Conservation (phyloP, 2,797 vertebrate species). For the Thalassophryne amazonica region DNA sequence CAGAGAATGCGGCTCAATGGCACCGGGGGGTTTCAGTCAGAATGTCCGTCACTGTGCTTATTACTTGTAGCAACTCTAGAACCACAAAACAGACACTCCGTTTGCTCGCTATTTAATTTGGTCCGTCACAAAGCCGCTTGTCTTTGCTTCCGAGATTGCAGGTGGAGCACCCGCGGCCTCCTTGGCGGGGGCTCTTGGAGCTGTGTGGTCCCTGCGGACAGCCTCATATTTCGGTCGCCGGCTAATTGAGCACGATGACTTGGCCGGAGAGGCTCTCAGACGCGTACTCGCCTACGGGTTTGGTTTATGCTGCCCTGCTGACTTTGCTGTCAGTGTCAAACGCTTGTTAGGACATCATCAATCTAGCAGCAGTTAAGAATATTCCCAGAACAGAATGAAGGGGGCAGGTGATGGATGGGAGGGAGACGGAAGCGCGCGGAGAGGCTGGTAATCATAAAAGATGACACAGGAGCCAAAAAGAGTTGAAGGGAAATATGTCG, state of each 20-base stretch:
- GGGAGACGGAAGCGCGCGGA: conserved; percentile 14
- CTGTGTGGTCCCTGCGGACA: conserved; percentile 57
- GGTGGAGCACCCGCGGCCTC: conserved; percentile 2
- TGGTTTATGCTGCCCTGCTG: conserved; percentile 81
- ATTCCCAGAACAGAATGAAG: conserved; percentile 73
- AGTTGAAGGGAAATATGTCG: conserved; percentile 4
- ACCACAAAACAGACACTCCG: conserved; percentile 18
- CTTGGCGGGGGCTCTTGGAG: conserved; percentile 27
- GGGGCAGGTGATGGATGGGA: conserved; percentile 70
- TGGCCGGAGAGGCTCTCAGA: conserved; percentile 58
- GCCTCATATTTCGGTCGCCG: conserved; percentile 71
- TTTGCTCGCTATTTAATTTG: conserved; percentile 4
- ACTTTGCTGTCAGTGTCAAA: conserved; percentile 83
- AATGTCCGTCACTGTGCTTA: conserved; percentile 33
- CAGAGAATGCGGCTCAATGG: conserved; percentile 56
- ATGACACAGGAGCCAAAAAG: not conserved
- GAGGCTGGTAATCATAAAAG: conserved; percentile 6
- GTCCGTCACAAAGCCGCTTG: not conserved
- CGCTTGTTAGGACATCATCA: conserved; percentile 82
- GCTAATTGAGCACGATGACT: conserved; percentile 79
- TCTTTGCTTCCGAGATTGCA: not conserved
- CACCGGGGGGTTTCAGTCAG: conserved; percentile 42
- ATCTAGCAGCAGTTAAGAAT: conserved; percentile 79
- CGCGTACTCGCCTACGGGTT: conserved; percentile 63
- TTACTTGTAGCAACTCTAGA: conserved; percentile 39